These are phyloP conservation scores for Pagrus major DNA, from an alignment of 2,113 vertebrate species.

Conservation along the genomic window DNA sequence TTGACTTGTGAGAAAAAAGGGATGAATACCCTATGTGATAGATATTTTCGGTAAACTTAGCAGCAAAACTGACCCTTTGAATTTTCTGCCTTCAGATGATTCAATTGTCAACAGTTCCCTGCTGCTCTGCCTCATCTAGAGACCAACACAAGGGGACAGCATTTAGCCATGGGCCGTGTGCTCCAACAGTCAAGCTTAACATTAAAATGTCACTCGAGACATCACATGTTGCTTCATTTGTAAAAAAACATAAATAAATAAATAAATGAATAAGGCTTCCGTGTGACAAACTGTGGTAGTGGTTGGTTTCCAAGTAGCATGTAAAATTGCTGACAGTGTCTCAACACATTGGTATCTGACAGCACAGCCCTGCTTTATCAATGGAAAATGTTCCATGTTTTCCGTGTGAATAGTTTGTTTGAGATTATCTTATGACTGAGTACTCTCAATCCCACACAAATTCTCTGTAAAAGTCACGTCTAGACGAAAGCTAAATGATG, in stretches of 20 bases:
- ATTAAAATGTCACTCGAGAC: background rate
- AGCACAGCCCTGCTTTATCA: background rate
- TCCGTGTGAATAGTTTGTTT: conserved; percentile 17
- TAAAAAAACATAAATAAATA: background rate
- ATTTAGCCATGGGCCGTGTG: conserved; percentile 55
- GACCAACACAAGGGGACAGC: conserved; percentile 73
- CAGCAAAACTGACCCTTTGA: background rate
- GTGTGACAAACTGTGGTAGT: background rate
- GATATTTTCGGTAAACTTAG: background rate
- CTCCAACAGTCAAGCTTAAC: conserved; percentile 35
- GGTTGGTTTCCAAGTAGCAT: background rate
- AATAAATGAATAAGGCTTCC: too few species aligned
- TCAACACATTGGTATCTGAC: background rate
- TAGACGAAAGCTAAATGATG: background rate
- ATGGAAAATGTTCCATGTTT: conserved; percentile 37
- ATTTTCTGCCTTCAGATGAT: background rate
- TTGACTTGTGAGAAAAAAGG: too few species aligned
- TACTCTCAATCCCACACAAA: conserved; percentile 30
- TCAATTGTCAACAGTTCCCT: background rate
- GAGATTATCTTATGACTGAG: background rate
- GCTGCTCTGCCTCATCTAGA: background rate
- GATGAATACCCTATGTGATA: too few species aligned
- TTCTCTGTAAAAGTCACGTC: conserved; percentile 37
- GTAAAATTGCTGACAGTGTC: background rate
- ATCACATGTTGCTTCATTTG: too few species aligned